These are phyloP conservation scores for Trachymyrmex cornetzi DNA, from an alignment of 1,140 invertebrate genomes.

Conservation along the genomic window DNA sequence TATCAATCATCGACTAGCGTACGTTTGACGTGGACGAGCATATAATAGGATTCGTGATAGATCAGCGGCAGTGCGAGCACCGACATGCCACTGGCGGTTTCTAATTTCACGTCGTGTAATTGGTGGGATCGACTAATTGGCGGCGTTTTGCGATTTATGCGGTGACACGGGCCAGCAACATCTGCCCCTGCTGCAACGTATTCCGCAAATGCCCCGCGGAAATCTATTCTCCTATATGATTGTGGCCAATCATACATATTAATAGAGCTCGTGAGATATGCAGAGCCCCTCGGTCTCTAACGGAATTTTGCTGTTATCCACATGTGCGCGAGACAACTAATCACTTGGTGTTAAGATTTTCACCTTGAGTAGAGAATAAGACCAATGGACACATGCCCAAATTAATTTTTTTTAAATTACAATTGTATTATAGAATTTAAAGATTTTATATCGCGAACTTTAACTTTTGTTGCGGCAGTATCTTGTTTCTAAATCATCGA, in stretches of 20 bases:
- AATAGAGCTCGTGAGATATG: constrained; percentile 77
- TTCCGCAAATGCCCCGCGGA: constrained; percentile 71
- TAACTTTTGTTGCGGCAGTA: neutral
- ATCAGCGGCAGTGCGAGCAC: constrained; percentile 36
- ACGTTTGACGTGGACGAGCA: constrained; percentile 45
- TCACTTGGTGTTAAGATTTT: constrained; percentile 15
- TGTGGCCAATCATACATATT: constrained; percentile 83
- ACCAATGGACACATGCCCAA: neutral
- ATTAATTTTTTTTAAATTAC: neutral
- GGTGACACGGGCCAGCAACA: constrained; percentile 77
- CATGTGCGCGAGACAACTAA: neutral
- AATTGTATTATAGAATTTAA: neutral
- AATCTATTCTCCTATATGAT: constrained; percentile 75
- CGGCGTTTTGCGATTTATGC: constrained; percentile 78
- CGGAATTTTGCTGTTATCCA: constrained; percentile 64
- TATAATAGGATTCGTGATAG: constrained; percentile 58
- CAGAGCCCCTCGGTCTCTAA: constrained; percentile 68
- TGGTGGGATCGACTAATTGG: constrained; percentile 80
- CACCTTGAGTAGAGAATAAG: neutral
- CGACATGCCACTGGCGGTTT: constrained; percentile 57
- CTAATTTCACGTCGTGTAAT: constrained; percentile 76
- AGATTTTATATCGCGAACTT: neutral
- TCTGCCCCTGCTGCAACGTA: constrained; percentile 71
- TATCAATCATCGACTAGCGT: constrained; percentile 34
- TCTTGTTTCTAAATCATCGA: no score